Evolutionary conservation across 2,113 vertebrate genomes (phyloP), one percentile per base, ranked within the genome.

Genomic region (Cyanistes caeruleus): DNA sequence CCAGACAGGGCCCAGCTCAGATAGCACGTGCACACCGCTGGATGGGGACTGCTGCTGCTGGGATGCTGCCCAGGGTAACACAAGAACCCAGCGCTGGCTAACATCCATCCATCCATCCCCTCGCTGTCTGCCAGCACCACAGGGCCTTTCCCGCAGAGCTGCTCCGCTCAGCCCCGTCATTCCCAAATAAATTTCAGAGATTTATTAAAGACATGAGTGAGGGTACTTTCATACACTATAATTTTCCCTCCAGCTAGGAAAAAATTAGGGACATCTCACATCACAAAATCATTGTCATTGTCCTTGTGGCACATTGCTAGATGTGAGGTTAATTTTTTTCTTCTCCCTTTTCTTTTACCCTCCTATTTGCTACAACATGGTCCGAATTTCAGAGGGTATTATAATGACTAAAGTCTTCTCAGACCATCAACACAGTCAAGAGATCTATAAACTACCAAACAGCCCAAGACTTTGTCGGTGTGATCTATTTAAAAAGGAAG

Each of bases 1-100:
- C 4, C 62, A 59, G 39, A 5, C 25, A 23, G 62, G 46, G 7
- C 31, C 24, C 53, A 64, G 72, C 51, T 63, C 70, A 63, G 70
- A 6, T 13, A 48, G 15, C 2, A 1, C 2, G 3, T 25, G 30
- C 41, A 24, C 30, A 5, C 30, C 5, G 15, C 39, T 5, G 73
- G 15, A 0, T 30, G 52, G 0, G 0, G 41, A 17, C 14, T 23
- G 51, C 10, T 27, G 25, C 27, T n/a, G 12, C 37, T n/a, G 41
- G 20, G 33, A 53, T 43, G n/a, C 64, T 79, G 56, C 62, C 31
- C 35, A 8, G 19, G 21, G 17, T 10, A 46, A 55, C 13, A 48
- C 0, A 22, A 41, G 51, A 48, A 3, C 7, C 6, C 43, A 10
- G 18, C 3, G 35, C 30, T 49, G 58, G 31, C 35, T n/a, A 7